These are phyloP conservation scores for Bubo bubo DNA, from an alignment of 2,113 vertebrate species.

Conservation along the genomic window DNA sequence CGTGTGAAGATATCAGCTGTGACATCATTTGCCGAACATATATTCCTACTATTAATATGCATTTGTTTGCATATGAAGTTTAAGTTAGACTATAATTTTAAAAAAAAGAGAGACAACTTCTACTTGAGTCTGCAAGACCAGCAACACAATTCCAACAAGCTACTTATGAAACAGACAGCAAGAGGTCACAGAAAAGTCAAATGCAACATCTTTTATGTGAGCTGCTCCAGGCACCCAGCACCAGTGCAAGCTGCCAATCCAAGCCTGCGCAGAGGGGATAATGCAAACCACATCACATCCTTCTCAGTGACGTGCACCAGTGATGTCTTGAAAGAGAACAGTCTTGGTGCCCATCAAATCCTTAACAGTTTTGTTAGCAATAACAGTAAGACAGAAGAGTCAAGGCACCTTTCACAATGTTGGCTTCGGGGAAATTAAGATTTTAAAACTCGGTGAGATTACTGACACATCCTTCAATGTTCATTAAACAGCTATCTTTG, in stretches of 20 bases:
- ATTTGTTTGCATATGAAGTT: background rate
- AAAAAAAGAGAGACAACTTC: background rate
- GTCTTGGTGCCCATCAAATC: background rate
- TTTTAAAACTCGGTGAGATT: background rate
- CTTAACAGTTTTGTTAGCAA: background rate
- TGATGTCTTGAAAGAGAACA: background rate
- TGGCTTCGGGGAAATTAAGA: background rate
- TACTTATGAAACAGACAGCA: background rate
- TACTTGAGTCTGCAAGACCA: background rate
- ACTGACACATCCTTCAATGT: background rate
- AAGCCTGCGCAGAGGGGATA: background rate
- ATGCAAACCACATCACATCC: background rate
- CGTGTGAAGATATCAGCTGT: background rate
- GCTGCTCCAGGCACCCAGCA: background rate
- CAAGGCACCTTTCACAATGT: accelerated
- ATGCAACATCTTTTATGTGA: background rate
- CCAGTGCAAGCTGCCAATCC: background rate
- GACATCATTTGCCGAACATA: background rate
- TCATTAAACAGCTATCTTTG: background rate
- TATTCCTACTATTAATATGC: background rate
- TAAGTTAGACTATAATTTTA: background rate
- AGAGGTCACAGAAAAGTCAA: background rate
- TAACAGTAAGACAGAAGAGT: background rate
- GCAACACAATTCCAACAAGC: background rate
- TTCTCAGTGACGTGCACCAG: background rate